A percentile compares a stretch with the other conserved stretches of the same genome.
Evolutionary conservation across 2,113 vertebrate species (phyloP).

Genomic region (Trochalopteron elliotii): DNA sequence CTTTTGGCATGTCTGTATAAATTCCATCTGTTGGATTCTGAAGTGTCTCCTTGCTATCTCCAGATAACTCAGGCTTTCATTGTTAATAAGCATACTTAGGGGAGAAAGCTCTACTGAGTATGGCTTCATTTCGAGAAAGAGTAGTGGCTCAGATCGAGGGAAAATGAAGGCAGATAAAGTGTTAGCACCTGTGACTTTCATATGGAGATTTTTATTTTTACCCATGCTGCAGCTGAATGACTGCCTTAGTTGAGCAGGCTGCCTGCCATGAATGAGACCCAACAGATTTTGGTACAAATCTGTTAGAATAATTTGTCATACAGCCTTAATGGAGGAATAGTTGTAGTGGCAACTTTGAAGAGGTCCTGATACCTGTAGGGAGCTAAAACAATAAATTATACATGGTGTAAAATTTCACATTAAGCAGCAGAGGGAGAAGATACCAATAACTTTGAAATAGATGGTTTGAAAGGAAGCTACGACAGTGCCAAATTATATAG

Average conservation of each 20-base stretch:
- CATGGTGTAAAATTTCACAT: not conserved
- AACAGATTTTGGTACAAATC: not conserved
- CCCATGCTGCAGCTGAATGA: not conserved
- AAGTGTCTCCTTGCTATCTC: not conserved
- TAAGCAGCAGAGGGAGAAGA: not conserved
- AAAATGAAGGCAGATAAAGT: not conserved
- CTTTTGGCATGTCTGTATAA: not conserved
- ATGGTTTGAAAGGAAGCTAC: not conserved
- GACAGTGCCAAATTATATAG: not conserved
- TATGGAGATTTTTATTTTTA: not conserved
- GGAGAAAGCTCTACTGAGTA: not conserved
- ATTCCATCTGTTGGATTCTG: not conserved
- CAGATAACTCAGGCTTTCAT: not conserved
- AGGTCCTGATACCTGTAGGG: not conserved
- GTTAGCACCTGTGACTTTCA: not conserved
- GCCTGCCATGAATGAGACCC: not conserved
- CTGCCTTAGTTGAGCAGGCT: not conserved
- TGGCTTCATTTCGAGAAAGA: not conserved
- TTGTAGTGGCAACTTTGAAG: not conserved
- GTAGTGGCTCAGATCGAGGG: not conserved
- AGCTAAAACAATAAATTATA: not conserved
- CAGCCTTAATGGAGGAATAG: not conserved
- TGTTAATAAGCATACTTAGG: not conserved
- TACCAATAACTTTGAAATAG: not conserved
- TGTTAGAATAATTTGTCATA: not conserved